These are phyloP conservation scores for Hydra vulgaris DNA, from an alignment of 30 jellyfish, hydroid and myxozoan species.

Conservation along the genomic window DNA sequence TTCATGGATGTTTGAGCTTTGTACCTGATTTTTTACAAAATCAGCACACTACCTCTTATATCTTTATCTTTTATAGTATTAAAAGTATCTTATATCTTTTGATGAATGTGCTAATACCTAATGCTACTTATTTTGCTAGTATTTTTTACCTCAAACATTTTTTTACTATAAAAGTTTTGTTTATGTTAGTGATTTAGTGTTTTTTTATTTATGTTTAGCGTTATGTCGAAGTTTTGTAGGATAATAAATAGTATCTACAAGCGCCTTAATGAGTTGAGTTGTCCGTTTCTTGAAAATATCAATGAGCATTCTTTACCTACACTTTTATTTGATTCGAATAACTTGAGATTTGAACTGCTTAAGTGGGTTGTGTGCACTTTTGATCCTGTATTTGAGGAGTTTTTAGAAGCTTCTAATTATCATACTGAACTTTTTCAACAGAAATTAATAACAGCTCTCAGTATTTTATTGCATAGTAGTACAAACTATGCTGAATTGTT, in stretches of 20 bases:
- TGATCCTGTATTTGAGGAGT: conserved; percentile 50
- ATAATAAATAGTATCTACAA: neutral
- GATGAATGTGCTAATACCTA: no score
- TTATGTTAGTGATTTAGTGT: neutral
- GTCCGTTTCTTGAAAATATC: conserved; percentile 65
- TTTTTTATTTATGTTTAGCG: neutral
- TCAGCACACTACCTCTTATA: no score
- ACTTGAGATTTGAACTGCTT: conserved; percentile 58
- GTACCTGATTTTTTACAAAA: no score
- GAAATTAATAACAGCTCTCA: conserved; percentile 44
- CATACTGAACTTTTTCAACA: conserved; percentile 52
- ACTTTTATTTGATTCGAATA: conserved; percentile 57
- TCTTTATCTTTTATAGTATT: no score
- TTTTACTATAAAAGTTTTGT: no score
- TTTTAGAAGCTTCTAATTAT: conserved; percentile 37
- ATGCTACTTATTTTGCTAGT: no score
- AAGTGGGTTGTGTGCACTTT: conserved; percentile 45
- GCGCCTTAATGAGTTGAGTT: conserved; percentile 34
- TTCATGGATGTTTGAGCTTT: no score
- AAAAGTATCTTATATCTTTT: no score
- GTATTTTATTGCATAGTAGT: conserved; percentile 49
- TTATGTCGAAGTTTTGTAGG: neutral
- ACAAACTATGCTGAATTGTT: conserved; percentile 55
- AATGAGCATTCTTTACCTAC: conserved; percentile 54
- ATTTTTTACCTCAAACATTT: no score